Base-by-base conservation (phyloP, 2,113 vertebrate species). In the Scomber scombrus region DNA sequence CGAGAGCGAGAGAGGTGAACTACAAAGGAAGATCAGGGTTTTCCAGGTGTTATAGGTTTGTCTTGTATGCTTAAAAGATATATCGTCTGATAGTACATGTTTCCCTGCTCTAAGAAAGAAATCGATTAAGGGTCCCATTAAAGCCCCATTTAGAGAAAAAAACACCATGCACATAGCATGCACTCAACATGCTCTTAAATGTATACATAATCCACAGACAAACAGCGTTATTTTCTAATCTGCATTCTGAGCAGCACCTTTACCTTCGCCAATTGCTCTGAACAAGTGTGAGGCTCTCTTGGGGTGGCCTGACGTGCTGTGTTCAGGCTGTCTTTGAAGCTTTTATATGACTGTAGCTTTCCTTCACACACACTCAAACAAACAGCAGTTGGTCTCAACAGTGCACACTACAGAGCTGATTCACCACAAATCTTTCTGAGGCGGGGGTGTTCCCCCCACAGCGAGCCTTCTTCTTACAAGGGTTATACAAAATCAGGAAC, bases 371-470 rank as follows among this genome's bases (percentile, higher is more conserved):
- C 77, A 69, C 65, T 78, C 80, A 45, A 64, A 81, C 76, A 87
- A 77, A 71, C 77, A 85, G 80, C 71, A 43, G 73, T 78, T 40
- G 73, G 77, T 73, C 74, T 64, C 50, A 75, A 16, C 61, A 56
- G 11, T 43, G 50, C 40, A 58, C 51, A 31, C 68, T 16, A 11
- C 45, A 54, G 16, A 34, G 50, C n/a, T 78, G 76, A 85, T 78
- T 69, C 71, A 50, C 29, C 47, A 55, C 60, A 62, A 54, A 85
- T 80, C 54, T 70, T 11, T 49, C 5, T 63, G 66, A 60, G 23
- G 67, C 4, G 0, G 9, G 8, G 14, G 34, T 49, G 52, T 58
- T 49, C 15, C 16, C 61, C 62, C 62, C 14, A 47, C 57, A 47
- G 69, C 5, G 45, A 68, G 40, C 29, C 65, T 62, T 63, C 61